phyloP scores from a whole-genome alignment of 2,113 vertebrate genomes.

The Atlantisia rogersi region DNA sequence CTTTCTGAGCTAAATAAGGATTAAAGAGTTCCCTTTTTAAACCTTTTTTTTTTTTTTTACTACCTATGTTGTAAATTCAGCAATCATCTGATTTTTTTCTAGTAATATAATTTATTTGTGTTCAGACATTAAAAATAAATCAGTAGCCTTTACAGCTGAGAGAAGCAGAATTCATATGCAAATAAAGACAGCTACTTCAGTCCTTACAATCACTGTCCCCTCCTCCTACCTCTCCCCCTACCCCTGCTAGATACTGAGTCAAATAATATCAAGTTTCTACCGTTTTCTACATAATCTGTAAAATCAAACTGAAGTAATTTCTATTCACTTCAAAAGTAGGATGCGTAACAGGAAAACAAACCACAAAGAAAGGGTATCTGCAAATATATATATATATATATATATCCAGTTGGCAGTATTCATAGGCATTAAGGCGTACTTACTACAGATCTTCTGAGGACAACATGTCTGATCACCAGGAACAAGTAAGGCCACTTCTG shows the following conservation, averaged over 20 bases:
- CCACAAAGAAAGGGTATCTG: neutral
- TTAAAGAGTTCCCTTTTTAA: neutral
- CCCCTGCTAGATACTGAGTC: neutral
- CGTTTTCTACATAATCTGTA: neutral
- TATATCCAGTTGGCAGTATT: neutral
- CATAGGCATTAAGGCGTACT: slow-evolving; percentile 46
- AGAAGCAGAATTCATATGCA: neutral
- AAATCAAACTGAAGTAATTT: neutral
- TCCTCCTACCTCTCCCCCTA: neutral
- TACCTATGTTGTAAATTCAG: neutral
- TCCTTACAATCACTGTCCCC: neutral
- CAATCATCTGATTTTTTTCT: neutral
- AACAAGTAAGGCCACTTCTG: slow-evolving; percentile 84
- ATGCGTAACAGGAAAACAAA: neutral
- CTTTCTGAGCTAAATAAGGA: neutral
- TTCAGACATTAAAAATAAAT: neutral
- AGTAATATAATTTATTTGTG: neutral
- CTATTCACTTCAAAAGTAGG: neutral
- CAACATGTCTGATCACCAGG: slow-evolving; percentile 88
- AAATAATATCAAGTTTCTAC: neutral
- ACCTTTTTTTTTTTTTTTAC: neutral
- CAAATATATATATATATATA: no score
- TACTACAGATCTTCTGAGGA: slow-evolving; percentile 88
- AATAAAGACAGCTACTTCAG: neutral
- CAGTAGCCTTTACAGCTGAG: neutral